Percentiles rank a stretch among this genome's conserved stretches.
These are phyloP conservation scores for Octopus sinensis DNA, from an alignment of 1,140 invertebrate species.

Conservation along the genomic window DNA sequence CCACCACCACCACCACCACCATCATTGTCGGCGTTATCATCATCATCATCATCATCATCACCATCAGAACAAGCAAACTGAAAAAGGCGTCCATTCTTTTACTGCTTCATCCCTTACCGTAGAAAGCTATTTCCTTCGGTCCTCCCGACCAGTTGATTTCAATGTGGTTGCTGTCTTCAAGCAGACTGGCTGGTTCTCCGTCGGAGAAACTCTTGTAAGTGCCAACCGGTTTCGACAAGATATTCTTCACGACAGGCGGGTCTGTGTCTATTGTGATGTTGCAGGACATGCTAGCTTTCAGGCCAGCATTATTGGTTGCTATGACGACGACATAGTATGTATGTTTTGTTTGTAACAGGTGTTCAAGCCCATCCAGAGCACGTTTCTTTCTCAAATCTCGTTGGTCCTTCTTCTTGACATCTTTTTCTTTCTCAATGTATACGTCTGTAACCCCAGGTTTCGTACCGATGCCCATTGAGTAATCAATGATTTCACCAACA, in stretches of 20 bases:
- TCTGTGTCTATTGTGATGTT: conserved; percentile 26
- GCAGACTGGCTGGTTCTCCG: neutral
- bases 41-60: too few relatives aligned
- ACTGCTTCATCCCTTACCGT: too few relatives aligned
- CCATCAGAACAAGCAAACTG: too few relatives aligned
- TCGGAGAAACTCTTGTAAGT: neutral
- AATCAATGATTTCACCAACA: conserved; percentile 21
- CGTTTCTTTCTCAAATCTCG: conserved; percentile 8
- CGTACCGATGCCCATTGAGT: conserved; percentile 21
- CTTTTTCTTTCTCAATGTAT: conserved; percentile 12
- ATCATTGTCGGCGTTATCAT: too few relatives aligned
- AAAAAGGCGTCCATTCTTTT: too few relatives aligned
- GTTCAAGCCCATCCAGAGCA: conserved; percentile 23
- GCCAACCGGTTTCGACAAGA: neutral
- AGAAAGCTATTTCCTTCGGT: too few relatives aligned
- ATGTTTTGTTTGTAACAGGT: conserved; percentile 23
- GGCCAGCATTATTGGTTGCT: conserved; percentile 12
- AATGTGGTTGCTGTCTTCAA: too few relatives aligned
- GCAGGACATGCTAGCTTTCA: conserved; percentile 22
- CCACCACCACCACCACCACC: too few relatives aligned
- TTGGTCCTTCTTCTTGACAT: conserved; percentile 20
- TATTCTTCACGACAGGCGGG: conserved; percentile 25
- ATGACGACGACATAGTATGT: too few relatives aligned
- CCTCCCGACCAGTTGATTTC: too few relatives aligned
- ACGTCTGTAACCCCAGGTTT: conserved; percentile 19